Base-by-base conservation (phyloP, 2,888 invertebrate species). In the Pemphredon lugubris region DNA sequence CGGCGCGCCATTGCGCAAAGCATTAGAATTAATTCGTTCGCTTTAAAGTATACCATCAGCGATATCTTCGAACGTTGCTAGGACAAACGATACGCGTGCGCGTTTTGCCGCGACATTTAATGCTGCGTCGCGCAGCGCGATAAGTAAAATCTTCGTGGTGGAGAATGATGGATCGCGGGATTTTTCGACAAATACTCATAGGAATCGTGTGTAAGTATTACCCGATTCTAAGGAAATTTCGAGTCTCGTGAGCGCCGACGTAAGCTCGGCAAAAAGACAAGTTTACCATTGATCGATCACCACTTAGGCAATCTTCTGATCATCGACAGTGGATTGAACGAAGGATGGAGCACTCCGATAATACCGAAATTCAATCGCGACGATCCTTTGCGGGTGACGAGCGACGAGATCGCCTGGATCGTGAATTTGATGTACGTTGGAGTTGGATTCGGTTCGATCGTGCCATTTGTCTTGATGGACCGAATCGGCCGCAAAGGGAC, bases 301-400 rank as follows among this genome's bases (percentile, higher is more conserved):
- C 39, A 40, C 42, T 0, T 48, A 90, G 89, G 89, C 77, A 89
- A 88, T 73, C 80, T 90, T 26, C 79, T 89, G 32, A 82, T 89
- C 66, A 75, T 89, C 75, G 89, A 89, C 66, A 87, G 88, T 51
- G 89, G 89, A 37, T 82, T 90, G 48, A 86, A 89, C 61, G 89
- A 90, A 60, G 89, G 89, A 72, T 90, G 89, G 89, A 85, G 86
- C 50, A 87, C 89, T 0, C 87, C 89, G 13, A 86, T 86, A 59
- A 74, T 90, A 21, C 86, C 87, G 9, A 88, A 88, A 73, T 86
- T 89, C 64, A 82, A 83, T 2, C 64, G 63, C 1, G 80, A 81
- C 2, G 87, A 89, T 42, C 82, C 87, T 2, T 68, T 87, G 13
- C 60, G 48, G 4, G 59, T 86, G 34, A 77, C 79, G 5, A 40